phyloP scores from a whole-genome alignment of 2,888 invertebrate species.

The Leptodirus hochenwartii region DNA sequence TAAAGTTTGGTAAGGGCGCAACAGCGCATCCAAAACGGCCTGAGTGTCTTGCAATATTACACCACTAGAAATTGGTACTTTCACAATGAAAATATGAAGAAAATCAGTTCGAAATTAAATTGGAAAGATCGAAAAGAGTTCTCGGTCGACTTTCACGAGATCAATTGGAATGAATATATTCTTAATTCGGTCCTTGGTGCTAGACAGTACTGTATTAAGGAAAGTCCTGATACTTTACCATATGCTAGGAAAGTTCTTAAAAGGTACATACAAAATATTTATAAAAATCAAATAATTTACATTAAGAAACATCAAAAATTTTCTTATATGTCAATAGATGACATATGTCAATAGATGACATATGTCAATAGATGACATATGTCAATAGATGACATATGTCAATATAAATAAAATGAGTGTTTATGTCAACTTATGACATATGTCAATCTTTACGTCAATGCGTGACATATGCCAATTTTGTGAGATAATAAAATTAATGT shows the following conservation, averaged over 20 bases:
- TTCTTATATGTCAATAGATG: too few species aligned
- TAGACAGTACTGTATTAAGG: constrained; percentile 69
- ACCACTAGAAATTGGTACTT: constrained; percentile 86
- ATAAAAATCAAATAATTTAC: too few species aligned
- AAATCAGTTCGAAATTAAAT: constrained; percentile 42
- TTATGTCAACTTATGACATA: too few species aligned
- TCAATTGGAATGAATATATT: constrained; percentile 81
- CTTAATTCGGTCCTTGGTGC: constrained; percentile 80
- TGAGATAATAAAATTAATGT: too few species aligned
- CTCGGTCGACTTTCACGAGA: constrained; percentile 70
- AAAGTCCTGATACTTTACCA: constrained; percentile 58
- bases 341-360: too few species aligned
- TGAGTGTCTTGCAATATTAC: constrained; percentile 69
- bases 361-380: too few species aligned
- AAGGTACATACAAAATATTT: constrained; percentile 28
- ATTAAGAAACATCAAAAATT: too few species aligned
- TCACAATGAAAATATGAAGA: constrained; percentile 64
- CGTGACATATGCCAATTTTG: too few species aligned
- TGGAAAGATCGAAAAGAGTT: constrained; percentile 57
- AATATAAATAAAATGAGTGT: too few species aligned
- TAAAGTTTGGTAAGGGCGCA: constrained; percentile 44
- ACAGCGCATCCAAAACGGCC: constrained; percentile 38
- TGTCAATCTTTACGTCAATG: too few species aligned
- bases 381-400: too few species aligned
- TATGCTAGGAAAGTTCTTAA: constrained; percentile 43